Evolutionary conservation across 2,888 invertebrate genomes (phyloP).

Genomic region (Micropterix aruncella): DNA sequence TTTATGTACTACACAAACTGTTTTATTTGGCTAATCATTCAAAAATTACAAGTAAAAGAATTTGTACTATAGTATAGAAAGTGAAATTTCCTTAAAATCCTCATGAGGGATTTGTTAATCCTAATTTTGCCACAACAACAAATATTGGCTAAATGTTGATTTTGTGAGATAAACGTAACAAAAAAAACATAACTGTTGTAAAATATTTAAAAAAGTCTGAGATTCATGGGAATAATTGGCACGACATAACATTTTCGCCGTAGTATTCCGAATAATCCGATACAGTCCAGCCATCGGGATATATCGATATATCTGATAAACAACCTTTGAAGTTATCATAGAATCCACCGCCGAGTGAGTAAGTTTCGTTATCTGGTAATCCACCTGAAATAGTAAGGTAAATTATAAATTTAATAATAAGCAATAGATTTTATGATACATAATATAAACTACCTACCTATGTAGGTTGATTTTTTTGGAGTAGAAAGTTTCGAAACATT

Average conservation of each 20-base stretch:
- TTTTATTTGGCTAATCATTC: too few species aligned
- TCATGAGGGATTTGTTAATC: too few species aligned
- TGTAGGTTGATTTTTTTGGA: constrained; percentile 15
- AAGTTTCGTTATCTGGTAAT: constrained; percentile 29
- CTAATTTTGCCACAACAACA: too few species aligned
- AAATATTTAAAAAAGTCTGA: too few species aligned
- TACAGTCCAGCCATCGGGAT: constrained; percentile 17
- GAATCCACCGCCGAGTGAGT: constrained; percentile 30
- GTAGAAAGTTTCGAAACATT: constrained; percentile 17
- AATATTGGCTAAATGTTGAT: too few species aligned
- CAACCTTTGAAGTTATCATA: constrained; percentile 44
- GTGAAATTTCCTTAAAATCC: too few species aligned
- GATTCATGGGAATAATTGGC: constrained; percentile 28
- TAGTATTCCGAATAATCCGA: constrained; percentile 26
- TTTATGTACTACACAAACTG: constrained; percentile 32
- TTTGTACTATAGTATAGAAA: too few species aligned
- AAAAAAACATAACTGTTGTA: too few species aligned
- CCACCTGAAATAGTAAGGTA: constrained; percentile 28
- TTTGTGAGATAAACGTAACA: too few species aligned
- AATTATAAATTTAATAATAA: constrained; percentile 1
- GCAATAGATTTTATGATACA: not conserved
- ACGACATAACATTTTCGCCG: constrained; percentile 32
- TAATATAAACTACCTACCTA: constrained; percentile 20
- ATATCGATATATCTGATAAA: constrained; percentile 39
- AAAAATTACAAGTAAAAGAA: too few species aligned